Conservation (phyloP, 2,113 vertebrate species). For the Caretta caretta region DNA sequence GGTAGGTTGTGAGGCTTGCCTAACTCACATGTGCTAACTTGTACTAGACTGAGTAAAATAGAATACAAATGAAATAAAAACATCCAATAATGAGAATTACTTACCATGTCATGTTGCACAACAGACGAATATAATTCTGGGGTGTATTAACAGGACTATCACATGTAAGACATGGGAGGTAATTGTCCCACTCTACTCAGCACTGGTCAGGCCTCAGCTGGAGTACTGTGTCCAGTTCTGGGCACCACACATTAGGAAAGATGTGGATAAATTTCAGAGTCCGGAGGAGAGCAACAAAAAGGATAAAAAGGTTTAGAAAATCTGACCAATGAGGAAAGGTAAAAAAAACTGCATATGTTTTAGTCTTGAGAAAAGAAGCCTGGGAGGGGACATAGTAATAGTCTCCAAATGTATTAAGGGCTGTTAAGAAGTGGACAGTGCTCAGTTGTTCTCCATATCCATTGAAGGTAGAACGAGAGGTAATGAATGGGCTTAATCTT, state of each 20-base stretch:
- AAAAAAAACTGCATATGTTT: background rate
- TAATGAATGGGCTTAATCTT: background rate
- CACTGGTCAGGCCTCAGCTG: background rate
- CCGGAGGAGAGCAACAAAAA: background rate
- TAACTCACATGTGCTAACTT: background rate
- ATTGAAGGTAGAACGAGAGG: background rate
- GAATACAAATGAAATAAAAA: background rate
- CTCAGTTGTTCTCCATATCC: background rate
- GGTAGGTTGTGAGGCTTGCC: slow-evolving; percentile 58
- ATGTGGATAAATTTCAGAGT: background rate
- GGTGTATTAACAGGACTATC: background rate
- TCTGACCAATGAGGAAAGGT: background rate
- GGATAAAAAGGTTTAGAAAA: background rate
- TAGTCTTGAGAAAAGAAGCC: background rate
- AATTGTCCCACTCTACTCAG: background rate
- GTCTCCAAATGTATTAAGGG: background rate
- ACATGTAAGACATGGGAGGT: background rate
- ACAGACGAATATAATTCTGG: background rate
- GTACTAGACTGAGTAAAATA: background rate
- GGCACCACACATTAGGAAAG: background rate
- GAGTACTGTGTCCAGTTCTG: background rate
- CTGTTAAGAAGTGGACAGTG: background rate
- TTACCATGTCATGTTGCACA: background rate
- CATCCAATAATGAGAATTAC: background rate
- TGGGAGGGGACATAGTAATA: background rate